Percentiles rank a stretch among this genome's conserved stretches.
Evolutionary conservation across 2,113 vertebrate genomes (phyloP).

Genomic region (Protomyctophum bolini): DNA sequence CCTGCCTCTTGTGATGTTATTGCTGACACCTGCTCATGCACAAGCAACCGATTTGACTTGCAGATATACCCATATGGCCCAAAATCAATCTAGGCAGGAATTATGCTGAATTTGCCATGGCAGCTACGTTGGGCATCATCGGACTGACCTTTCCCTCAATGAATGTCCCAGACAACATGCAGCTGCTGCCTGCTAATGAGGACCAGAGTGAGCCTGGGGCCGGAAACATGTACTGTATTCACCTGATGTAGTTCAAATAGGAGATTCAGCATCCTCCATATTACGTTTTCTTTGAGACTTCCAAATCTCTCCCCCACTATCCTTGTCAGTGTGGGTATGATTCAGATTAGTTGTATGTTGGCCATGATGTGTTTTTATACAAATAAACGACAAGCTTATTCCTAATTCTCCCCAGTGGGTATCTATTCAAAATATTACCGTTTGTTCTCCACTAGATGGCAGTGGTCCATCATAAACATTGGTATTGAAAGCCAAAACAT

Average conservation of each 20-base stretch:
- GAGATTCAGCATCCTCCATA: not conserved
- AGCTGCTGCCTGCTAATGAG: conserved; percentile 49
- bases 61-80: not conserved
- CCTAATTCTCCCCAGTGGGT: not conserved
- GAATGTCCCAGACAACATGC: conserved; percentile 2
- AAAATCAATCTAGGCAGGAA: not conserved
- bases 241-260: not conserved
- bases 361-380: not conserved
- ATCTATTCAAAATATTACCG: not conserved
- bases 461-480: not conserved
- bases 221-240: conserved; percentile 12
- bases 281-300: too few relatives aligned
- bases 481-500: not conserved
- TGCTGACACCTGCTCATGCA: conserved; percentile 11
- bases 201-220: conserved; percentile 13
- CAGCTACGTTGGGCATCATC: not conserved
- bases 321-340: not conserved
- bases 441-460: conserved; percentile 50
- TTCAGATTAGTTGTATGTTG: not conserved
- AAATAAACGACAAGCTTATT: not conserved
- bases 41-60: not conserved
- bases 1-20: conserved; percentile 2
- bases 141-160: conserved; percentile 25
- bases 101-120: not conserved
- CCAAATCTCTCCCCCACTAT: not conserved